Conservation (phyloP, 2,888 invertebrate genomes). For the Frankliniella fusca region DNA sequence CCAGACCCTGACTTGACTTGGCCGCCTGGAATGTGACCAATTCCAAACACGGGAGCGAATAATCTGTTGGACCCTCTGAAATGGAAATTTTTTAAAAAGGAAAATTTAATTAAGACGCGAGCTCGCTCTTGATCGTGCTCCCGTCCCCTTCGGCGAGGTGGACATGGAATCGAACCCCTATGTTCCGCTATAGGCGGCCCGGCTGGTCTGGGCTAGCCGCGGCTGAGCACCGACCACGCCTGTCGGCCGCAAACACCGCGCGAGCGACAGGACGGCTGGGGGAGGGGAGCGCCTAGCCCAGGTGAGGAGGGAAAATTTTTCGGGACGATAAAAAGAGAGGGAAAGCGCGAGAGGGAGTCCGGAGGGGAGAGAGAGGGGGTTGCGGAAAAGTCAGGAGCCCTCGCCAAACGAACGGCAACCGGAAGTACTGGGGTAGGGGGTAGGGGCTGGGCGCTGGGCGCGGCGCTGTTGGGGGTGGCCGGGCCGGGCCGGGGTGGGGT, state of each 20-base stretch:
- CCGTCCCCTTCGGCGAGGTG: no score
- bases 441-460: background rate
- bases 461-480: background rate
- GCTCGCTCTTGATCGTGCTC: no score
- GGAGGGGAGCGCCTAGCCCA: background rate
- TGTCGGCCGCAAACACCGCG: background rate
- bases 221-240: background rate
- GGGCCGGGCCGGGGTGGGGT: background rate
- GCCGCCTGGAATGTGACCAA: no score
- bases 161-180: no score
- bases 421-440: background rate
- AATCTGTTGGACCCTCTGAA: no score
- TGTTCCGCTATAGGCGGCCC: no score
- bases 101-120: no score
- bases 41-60: no score
- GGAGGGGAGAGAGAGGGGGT: background rate
- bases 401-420: constrained; percentile 25
- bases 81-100: no score
- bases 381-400: constrained; percentile 13
- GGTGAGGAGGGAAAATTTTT: background rate
- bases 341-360: background rate
- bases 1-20: no score
- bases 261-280: background rate
- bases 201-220: background rate
- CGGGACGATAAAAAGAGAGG: background rate